Base-by-base conservation (phyloP, 1,140 invertebrate species). In the Hylaeus volcanicus region DNA sequence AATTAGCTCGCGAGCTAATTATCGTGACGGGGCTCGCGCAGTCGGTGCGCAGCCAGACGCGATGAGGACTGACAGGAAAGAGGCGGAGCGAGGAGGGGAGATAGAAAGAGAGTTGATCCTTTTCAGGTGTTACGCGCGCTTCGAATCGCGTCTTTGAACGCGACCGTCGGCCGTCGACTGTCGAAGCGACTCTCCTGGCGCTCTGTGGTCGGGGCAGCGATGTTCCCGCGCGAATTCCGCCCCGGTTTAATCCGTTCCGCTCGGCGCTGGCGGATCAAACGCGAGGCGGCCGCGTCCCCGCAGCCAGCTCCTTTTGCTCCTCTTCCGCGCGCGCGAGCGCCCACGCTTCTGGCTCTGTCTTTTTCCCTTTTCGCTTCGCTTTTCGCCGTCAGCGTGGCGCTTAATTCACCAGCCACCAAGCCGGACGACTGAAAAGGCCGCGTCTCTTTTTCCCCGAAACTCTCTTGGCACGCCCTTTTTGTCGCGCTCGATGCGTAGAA, bases 1-100 rank as follows among this genome's bases (percentile, higher is more conserved):
- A 91, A 90, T 91, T 90, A 91, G 88, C 90, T 88, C 86, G 84
- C 79, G 84, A 89, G 90, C 90, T 91, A 91, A 91, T 91, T 90
- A 91, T 83, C 84, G 71, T 70, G 70, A 53, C 55, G 84, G 26
- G 81, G 63, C 37, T 64, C n/a, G 41, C 55, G 45, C 39, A 51
- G 51, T 11, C 51, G 37, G 56, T 58, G 37, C 14, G 53, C 71
- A 53, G 63, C 73, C 65, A 70, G 51, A 37, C 79, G 79, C 58
- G 60, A 65, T 53, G 51, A 66, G 70, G 53, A 81, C 58, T 15
- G 61, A 51, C 71, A 66, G 63, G 76, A n/a, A 61, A 64, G 64
- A 56, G 39, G 37, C 48, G 56, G 11, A 14, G 37, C n/a, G 55
- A 41, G 14, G 2, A 2, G 37, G 66, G 37, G 45, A 37, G 11